A percentile compares a stretch with the other conserved stretches of the same genome.
Conservation (phyloP, 2,888 invertebrate genomes). For the Chrysina gloriosa region DNA sequence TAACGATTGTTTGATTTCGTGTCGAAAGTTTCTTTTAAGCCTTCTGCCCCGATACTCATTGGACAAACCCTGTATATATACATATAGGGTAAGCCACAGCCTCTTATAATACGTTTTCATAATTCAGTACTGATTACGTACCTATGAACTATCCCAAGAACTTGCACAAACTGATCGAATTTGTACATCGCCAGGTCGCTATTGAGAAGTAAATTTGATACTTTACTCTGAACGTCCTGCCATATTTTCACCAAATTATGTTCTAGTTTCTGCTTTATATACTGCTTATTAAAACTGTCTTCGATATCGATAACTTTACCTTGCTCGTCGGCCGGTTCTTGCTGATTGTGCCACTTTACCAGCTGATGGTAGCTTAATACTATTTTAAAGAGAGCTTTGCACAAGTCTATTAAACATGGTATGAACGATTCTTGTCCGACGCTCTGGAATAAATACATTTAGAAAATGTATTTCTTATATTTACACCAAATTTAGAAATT, state of each 20-base stretch:
- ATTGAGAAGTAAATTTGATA: conserved; percentile 82
- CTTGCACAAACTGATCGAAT: conserved; percentile 94
- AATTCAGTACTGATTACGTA: conserved; percentile 52
- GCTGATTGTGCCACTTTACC: conserved; percentile 79
- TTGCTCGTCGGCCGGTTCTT: conserved; percentile 54
- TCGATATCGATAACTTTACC: conserved; percentile 66
- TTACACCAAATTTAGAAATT: background rate
- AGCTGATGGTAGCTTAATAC: conserved; percentile 83
- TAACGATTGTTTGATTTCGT: no score
- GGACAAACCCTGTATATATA: no score
- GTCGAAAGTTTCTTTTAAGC: no score
- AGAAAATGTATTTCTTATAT: background rate
- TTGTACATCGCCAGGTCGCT: conserved; percentile 87
- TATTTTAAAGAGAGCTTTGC: conserved; percentile 86
- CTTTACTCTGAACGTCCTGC: conserved; percentile 94
- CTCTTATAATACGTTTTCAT: background rate
- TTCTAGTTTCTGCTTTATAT: conserved; percentile 89
- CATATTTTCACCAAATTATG: conserved; percentile 88
- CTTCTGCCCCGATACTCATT: no score
- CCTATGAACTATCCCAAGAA: conserved; percentile 87
- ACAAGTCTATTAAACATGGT: conserved; percentile 84
- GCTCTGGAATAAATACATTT: conserved; percentile 59
- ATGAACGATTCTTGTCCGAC: conserved; percentile 73
- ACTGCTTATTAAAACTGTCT: conserved; percentile 77
- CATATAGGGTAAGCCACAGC: no score